A percentile compares a stretch with the other conserved stretches of the same genome.
Evolutionary conservation across 1,140 invertebrate species (phyloP).

Genomic region (Drosophila subobscura): DNA sequence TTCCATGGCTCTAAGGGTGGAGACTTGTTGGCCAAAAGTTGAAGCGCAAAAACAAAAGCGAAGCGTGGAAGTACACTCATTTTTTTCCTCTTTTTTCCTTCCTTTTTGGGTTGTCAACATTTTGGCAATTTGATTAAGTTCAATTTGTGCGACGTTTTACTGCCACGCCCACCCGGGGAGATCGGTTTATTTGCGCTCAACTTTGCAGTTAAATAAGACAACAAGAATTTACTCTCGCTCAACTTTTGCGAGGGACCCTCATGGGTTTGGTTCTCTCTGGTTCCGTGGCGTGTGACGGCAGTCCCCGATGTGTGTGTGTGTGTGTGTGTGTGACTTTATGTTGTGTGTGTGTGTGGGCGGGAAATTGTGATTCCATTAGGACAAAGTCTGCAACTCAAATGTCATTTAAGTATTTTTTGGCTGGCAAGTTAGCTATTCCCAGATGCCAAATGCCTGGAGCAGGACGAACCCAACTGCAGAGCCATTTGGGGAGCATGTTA

Average conservation of each 20-base stretch:
- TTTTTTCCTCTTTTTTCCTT: constrained; percentile 25
- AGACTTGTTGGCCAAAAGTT: constrained; percentile 27
- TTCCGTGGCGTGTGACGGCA: too few species aligned
- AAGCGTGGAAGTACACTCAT: constrained; percentile 63
- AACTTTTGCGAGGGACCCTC: constrained; percentile 31
- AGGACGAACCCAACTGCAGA: constrained; percentile 2
- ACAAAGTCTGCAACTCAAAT: constrained; percentile 73
- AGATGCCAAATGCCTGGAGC: neutral
- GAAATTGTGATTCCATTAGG: constrained; percentile 80
- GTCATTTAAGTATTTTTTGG: constrained; percentile 66
- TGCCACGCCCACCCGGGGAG: constrained; percentile 52
- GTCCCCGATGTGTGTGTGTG: neutral
- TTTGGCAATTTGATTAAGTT: constrained; percentile 79
- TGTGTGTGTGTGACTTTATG: constrained; percentile 4
- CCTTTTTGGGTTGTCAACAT: constrained; percentile 58
- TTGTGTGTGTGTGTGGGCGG: constrained; percentile 20
- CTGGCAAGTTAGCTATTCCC: neutral
- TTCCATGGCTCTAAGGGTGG: constrained; percentile 14
- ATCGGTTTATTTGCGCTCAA: constrained; percentile 69
- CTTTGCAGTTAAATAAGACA: constrained; percentile 73
- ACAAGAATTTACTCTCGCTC: constrained; percentile 35
- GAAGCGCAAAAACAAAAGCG: constrained; percentile 49
- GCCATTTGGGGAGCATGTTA: constrained; percentile 13
- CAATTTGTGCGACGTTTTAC: constrained; percentile 68
- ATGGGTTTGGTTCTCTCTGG: too few species aligned